A percentile compares a stretch with the other conserved stretches of the same genome.
These are phyloP conservation scores for Andrena marginata DNA, from an alignment of 2,888 invertebrate genomes.

Conservation along the genomic window DNA sequence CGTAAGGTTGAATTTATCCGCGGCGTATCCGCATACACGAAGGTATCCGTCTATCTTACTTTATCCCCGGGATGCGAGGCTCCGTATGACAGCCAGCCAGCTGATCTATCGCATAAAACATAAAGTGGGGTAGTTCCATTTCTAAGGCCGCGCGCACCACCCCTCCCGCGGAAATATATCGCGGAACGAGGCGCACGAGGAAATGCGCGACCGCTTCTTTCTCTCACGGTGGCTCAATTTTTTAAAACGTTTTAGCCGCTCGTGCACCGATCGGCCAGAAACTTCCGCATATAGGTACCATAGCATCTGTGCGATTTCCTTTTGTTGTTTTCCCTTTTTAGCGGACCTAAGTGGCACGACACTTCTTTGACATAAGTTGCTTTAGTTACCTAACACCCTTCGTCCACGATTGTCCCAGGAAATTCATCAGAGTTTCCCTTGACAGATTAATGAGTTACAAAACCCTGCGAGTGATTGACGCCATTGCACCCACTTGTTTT, in stretches of 20 bases:
- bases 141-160: constrained; percentile 78
- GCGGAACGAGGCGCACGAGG: constrained; percentile 75
- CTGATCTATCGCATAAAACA: constrained; percentile 85
- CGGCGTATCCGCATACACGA: constrained; percentile 78
- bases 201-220: constrained; percentile 56
- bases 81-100: constrained; percentile 83
- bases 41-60: constrained; percentile 84
- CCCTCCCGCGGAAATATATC: constrained; percentile 78
- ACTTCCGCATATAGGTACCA: not conserved
- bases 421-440: too few relatives aligned
- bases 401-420: too few relatives aligned
- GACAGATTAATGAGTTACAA: too few relatives aligned
- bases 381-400: too few relatives aligned
- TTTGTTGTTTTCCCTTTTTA: not conserved
- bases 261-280: constrained; percentile 25
- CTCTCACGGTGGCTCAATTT: constrained; percentile 60
- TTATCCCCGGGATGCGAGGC: constrained; percentile 82
- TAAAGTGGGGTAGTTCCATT: constrained; percentile 84
- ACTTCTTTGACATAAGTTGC: too few relatives aligned
- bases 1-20: constrained; percentile 84
- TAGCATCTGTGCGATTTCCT: not conserved
- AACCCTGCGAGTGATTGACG: too few relatives aligned
- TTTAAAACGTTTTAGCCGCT: constrained; percentile 50
- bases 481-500: too few relatives aligned
- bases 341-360: too few relatives aligned